Base-by-base conservation (phyloP, 2,888 invertebrate genomes). In the Drosophila helvetica region DNA sequence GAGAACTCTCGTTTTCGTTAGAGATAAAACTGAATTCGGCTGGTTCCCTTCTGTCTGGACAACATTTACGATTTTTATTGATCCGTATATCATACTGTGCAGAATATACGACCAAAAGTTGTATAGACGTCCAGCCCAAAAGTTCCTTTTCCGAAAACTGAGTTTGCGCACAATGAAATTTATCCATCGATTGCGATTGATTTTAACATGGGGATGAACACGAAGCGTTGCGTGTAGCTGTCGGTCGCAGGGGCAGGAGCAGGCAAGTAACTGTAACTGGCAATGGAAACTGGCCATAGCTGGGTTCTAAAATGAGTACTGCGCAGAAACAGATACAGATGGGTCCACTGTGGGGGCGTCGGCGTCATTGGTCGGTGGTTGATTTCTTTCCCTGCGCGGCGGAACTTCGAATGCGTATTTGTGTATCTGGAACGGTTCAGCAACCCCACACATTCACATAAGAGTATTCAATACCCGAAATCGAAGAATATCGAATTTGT, bases 371-470 rank as follows among this genome's bases (percentile, higher is more conserved):
- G 50, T 51, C 43, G 86, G 86, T 86, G 82, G 88, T 88, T 73
- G 88, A 46, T 74, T 57, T 64, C 51, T 65, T 83, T 65, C 73
- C 68, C 71, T 51, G 38, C 38, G 38, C 38, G 38, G n/a, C 15
- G 75, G 57, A 64, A 7, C 8, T 27, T 27, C 27, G 27, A 27
- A 27, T 7, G 27, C 27, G 64, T 69, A 75, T 74, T 70, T 76
- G 77, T 82, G 72, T 77, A 87, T 77, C 73, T 85, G 75, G 79
- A 85, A 77, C 81, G 75, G 60, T 33, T 69, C 56, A 66, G 70
- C 79, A 79, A 81, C 84, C 84, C 78, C 45, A 10, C 7, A 56
- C 78, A 59, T 73, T 75, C 22, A 64, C 50, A 53, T 42, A 38
- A 15, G 38, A n/a, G 15, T 38, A 38, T 38, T n/a, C 38, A 6